A percentile compares a stretch with the other conserved stretches of the same genome.
Conservation (phyloP, 2,797 vertebrate species). For the Lagodon rhomboides region DNA sequence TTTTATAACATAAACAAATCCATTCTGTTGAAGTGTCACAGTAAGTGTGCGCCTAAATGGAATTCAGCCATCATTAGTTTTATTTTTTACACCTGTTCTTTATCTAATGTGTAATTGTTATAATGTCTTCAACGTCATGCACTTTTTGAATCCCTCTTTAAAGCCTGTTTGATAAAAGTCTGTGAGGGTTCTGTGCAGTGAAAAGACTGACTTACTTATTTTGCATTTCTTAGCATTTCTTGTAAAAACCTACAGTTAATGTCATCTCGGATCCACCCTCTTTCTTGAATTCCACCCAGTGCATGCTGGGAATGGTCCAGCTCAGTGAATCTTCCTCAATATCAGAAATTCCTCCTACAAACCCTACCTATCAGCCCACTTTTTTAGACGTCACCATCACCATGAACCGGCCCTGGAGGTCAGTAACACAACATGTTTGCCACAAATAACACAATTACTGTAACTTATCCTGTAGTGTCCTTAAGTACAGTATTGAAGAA, state of each 20-base stretch:
- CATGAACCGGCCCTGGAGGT: background rate
- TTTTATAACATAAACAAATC: background rate
- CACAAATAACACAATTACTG: background rate
- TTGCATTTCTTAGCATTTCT: background rate
- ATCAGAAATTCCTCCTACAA: conserved; percentile 1
- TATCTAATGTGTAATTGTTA: too few relatives aligned
- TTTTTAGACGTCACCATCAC: background rate
- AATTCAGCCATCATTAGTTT: background rate
- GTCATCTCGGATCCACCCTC: background rate
- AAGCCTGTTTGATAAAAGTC: background rate
- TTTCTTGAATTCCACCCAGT: conserved; percentile 4
- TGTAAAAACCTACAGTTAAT: background rate
- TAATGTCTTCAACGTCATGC: background rate
- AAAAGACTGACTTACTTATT: background rate
- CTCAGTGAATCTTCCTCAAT: background rate
- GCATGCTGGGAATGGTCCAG: conserved; percentile 4
- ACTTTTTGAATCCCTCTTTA: background rate
- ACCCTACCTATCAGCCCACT: too few relatives aligned
- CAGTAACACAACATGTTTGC: background rate
- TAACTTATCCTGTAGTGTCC: background rate
- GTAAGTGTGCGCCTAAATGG: background rate
- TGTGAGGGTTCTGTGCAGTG: background rate
- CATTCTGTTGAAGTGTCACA: background rate
- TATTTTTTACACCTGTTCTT: too few relatives aligned
- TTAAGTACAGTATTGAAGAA: conserved; percentile 10